phyloP scores from a whole-genome alignment of 2,113 vertebrate genomes.

The Dendropsophus ebraccatus region DNA sequence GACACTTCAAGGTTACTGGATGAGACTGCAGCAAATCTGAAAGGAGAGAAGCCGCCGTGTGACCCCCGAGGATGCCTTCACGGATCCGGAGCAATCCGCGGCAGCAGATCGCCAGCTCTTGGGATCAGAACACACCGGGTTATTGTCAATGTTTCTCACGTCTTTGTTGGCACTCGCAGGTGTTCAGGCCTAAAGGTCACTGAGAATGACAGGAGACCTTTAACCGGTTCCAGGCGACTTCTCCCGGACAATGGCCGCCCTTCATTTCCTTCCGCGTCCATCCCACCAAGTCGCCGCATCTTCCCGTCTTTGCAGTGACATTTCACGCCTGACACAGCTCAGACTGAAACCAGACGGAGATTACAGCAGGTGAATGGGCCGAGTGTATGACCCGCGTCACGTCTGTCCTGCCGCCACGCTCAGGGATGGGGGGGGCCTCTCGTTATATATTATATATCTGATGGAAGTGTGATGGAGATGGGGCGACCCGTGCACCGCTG shows the following conservation, averaged over 20 bases:
- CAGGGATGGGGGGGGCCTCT: no score
- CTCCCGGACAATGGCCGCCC: neutral
- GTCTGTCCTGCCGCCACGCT: neutral
- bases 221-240: neutral
- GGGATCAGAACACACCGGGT: neutral
- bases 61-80: no score
- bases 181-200: neutral
- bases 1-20: neutral
- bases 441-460: no score
- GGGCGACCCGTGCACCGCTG: neutral
- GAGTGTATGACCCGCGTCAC: neutral
- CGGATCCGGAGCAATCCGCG: no score
- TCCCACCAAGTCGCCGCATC: neutral
- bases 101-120: neutral
- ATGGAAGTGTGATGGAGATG: no score
- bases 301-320: neutral
- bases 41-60: neutral
- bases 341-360: neutral
- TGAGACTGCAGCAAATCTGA: neutral
- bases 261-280: no score
- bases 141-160: neutral
- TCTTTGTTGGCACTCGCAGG: neutral
- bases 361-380: no score
- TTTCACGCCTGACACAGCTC: neutral
- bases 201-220: neutral